Evolutionary conservation across 2,113 vertebrate species (phyloP), one percentile per base, ranked within the genome.

Genomic region (Poecile atricapillus): DNA sequence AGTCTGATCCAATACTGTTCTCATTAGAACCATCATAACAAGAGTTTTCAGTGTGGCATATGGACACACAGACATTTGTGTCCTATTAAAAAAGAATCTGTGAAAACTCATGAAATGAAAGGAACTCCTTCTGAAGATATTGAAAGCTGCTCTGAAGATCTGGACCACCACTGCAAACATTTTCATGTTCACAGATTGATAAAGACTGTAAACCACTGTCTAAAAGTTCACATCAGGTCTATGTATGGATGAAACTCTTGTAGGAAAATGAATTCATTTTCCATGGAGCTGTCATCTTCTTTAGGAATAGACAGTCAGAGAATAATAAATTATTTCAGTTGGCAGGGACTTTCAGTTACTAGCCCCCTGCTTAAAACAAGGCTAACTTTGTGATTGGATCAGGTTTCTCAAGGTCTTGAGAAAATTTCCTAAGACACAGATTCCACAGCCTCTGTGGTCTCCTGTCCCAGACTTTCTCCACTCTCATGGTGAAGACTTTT

Each of bases 81-180:
- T 78, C 68, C 88, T 97, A 76, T 90, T 91, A 65, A 85, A 85
- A 87, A 47, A 60, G 65, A 90, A 88, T 65, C 50, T 92, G 67
- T 83, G 90, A 92, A 86, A 95, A 64, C 14, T 80, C 50, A 50
- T 11, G 21, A 68, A 90, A 60, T 74, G 44, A 84, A 82, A 78
- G 18, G 94, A 85, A 41, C 18, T 46, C 62, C 35, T 25, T 89
- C n/a, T 91, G 31, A 73, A 49, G 49, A 69, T 21, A 65, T 33
- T 78, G 74, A 68, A 92, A 83, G 37, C 18, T 91, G 11, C 11
- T 89, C 2, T n/a, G 65, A 80, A 53, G 46, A 58, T 62, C 41
- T 83, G 21, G 15, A 65, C 19, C 9, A 58, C 25, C 30, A 31
- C 22, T 77, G 68, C n/a, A 79, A 85, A 58, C 43, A 53, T 41